Conservation (phyloP, 2,888 invertebrate species). For the Ormyrus nitidulus region DNA sequence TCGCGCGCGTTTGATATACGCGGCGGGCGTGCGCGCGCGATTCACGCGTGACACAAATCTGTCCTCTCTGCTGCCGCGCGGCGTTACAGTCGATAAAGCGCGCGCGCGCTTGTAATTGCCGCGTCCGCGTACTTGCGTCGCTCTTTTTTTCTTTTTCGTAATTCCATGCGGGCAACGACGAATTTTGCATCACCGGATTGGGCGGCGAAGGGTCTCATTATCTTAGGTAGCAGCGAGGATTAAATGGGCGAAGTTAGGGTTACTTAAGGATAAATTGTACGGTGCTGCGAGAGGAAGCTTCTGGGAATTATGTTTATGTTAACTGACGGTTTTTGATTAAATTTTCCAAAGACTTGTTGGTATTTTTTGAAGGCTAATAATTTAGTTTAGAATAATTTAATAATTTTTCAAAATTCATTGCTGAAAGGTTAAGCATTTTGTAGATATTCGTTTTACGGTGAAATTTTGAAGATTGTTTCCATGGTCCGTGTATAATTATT, state of each 20-base stretch:
- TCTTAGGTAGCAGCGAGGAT: background rate
- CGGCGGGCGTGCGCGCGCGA: constrained; percentile 4
- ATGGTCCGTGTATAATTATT: constrained; percentile 10
- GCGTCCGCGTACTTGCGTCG: background rate
- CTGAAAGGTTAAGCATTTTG: too few species aligned
- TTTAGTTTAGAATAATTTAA: too few species aligned
- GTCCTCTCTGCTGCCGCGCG: constrained; percentile 4
- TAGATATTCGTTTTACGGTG: too few species aligned
- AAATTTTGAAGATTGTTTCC: constrained; percentile 21
- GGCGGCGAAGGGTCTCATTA: constrained; percentile 20
- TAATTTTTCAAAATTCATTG: too few species aligned
- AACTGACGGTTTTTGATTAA: too few species aligned
- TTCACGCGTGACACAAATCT: constrained; percentile 56
- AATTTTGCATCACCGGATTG: constrained; percentile 36
- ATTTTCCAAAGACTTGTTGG: too few species aligned
- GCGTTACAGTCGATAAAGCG: constrained; percentile 46
- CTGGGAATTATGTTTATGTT: too few species aligned
- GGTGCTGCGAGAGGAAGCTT: too few species aligned
- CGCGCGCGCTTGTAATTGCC: constrained; percentile 7
- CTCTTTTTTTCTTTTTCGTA: constrained; percentile 37
- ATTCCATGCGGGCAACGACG: constrained; percentile 8
- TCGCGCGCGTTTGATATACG: background rate
- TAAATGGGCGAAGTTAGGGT: too few species aligned
- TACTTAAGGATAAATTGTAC: too few species aligned
- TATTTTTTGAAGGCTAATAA: too few species aligned